Conservation (phyloP, 2,888 invertebrate species). For the Zele albiditarsus region DNA sequence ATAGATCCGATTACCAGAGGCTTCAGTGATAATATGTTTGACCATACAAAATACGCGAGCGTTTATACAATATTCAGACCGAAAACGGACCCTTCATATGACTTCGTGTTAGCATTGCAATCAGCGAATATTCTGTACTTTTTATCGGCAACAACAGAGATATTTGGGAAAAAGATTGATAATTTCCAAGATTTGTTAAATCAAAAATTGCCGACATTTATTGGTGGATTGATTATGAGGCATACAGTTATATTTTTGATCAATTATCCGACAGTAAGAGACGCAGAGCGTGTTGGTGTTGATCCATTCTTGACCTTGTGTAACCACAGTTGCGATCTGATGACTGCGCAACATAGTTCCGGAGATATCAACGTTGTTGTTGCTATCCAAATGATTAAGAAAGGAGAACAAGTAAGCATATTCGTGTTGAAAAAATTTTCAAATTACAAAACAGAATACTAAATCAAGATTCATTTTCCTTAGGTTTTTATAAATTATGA, state of each 20-base stretch:
- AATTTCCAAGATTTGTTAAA: not conserved
- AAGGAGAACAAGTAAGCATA: not conserved
- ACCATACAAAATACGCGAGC: conserved; percentile 68
- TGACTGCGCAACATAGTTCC: not conserved
- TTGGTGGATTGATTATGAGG: not conserved
- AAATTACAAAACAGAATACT: conserved; percentile 76
- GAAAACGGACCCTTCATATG: conserved; percentile 76
- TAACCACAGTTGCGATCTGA: not conserved
- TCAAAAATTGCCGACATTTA: not conserved
- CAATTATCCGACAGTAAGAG: not conserved
- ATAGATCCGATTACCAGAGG: not conserved
- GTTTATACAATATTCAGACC: conserved; percentile 81
- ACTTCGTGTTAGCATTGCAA: too few species aligned
- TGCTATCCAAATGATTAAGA: not conserved
- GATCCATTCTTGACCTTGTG: not conserved
- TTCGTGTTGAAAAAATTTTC: conserved; percentile 75
- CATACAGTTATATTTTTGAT: not conserved
- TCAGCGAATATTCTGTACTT: not conserved
- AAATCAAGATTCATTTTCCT: too few species aligned
- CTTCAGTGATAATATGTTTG: conserved; percentile 55
- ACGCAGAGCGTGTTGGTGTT: not conserved
- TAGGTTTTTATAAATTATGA: conserved; percentile 51
- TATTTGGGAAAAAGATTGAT: not conserved
- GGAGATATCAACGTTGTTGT: not conserved
- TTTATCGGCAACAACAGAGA: not conserved